Conservation (phyloP, 1,140 invertebrate species). For the Xylocopa sonorina region DNA sequence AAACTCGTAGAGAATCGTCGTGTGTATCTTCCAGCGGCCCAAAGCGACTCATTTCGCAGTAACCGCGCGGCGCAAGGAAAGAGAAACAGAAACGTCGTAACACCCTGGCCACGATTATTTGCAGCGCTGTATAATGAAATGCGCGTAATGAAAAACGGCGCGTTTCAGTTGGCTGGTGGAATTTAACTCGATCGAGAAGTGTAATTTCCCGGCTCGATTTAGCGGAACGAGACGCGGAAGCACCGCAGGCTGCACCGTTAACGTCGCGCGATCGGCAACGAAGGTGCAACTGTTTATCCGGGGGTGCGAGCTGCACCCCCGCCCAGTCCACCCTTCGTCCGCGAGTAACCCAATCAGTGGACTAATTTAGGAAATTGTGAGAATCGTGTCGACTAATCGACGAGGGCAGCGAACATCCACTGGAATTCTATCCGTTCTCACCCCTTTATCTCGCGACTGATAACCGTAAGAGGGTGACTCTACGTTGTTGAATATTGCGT, state of each 20-base stretch:
- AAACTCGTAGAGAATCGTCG: too few relatives aligned
- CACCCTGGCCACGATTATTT: neutral
- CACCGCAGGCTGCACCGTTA: slow-evolving; percentile 5
- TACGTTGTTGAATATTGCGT: neutral
- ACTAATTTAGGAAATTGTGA: slow-evolving; percentile 16
- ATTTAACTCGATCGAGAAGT: slow-evolving; percentile 34
- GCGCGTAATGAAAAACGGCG: slow-evolving; percentile 20
- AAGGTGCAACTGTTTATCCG: slow-evolving; percentile 23
- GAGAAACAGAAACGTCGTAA: neutral
- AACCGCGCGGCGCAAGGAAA: neutral
- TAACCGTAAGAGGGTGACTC: too few relatives aligned
- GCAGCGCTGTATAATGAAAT: neutral
- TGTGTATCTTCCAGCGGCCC: too few relatives aligned
- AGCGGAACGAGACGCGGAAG: slow-evolving; percentile 13
- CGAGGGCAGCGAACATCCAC: neutral
- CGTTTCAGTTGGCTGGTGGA: slow-evolving; percentile 27
- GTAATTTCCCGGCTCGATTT: slow-evolving; percentile 35
- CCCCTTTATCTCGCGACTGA: neutral
- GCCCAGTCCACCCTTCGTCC: too few relatives aligned
- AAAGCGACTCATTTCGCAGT: too few relatives aligned
- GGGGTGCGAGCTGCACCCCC: neutral
- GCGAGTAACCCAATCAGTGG: slow-evolving; percentile 17
- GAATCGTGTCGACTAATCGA: neutral
- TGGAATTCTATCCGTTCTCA: neutral
- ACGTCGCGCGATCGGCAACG: slow-evolving; percentile 1